These are phyloP conservation scores for Trematocara stigmaticum DNA, from an alignment of 2,113 vertebrate genomes.

Conservation along the genomic window DNA sequence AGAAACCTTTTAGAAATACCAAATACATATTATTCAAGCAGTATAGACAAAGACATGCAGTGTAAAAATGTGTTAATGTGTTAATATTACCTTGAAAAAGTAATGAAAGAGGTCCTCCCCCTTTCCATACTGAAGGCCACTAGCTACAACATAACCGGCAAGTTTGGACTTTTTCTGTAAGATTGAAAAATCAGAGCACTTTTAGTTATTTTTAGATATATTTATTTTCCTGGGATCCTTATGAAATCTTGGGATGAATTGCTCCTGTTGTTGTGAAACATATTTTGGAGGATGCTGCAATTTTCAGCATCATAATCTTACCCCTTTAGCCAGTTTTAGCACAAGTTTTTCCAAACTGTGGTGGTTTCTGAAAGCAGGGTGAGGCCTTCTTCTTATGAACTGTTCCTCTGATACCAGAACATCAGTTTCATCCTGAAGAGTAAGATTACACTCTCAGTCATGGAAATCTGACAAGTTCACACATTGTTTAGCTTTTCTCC, in stretches of 20 bases:
- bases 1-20: conserved; percentile 58
- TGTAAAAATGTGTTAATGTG: background rate
- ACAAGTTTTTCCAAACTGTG: conserved; percentile 83
- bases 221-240: background rate
- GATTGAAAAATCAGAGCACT: background rate
- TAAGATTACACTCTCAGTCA: background rate
- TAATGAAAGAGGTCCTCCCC: conserved; percentile 85
- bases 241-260: background rate
- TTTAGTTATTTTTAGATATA: background rate
- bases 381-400: conserved; percentile 79
- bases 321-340: conserved; percentile 80
- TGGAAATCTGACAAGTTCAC: background rate
- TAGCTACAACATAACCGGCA: conserved; percentile 78
- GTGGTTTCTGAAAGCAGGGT: conserved; percentile 80
- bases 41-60: background rate
- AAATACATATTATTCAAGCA: background rate
- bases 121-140: conserved; percentile 86
- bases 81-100: conserved; percentile 86
- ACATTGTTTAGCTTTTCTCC: background rate
- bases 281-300: background rate
- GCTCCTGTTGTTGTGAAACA: background rate
- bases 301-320: conserved; percentile 48
- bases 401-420: conserved; percentile 81
- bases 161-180: conserved; percentile 79
- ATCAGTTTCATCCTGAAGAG: conserved; percentile 76